Evolutionary conservation across 1,140 invertebrate species (phyloP).

Genomic region (Drosophila santomea): DNA sequence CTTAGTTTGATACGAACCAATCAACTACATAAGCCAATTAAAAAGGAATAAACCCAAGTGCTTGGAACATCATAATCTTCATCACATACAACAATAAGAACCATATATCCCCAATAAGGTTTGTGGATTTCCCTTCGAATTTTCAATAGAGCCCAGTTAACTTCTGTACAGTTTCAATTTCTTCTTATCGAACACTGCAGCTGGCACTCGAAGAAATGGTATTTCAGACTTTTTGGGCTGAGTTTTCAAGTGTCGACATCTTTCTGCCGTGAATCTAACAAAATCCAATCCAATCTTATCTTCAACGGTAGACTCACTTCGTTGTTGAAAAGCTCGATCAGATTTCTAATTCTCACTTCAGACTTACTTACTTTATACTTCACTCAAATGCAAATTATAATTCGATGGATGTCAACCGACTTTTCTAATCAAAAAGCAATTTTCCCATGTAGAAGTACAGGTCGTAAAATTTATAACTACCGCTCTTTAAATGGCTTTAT

Average conservation of each 20-base stretch:
- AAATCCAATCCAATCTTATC: too few relatives aligned
- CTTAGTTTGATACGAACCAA: conserved; percentile 27
- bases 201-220: too few relatives aligned
- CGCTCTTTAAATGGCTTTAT: conserved; percentile 6
- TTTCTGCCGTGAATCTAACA: too few relatives aligned
- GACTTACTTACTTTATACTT: not conserved
- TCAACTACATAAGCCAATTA: conserved; percentile 14
- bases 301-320: conserved; percentile 20
- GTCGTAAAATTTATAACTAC: conserved; percentile 16
- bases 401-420: conserved; percentile 15
- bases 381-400: not conserved
- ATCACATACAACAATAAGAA: not conserved
- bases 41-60: conserved; percentile 16
- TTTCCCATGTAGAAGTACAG: conserved; percentile 5
- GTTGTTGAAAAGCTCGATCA: not conserved
- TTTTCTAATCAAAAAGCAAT: conserved; percentile 29
- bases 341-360: conserved; percentile 4
- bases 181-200: too few relatives aligned
- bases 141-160: too few relatives aligned
- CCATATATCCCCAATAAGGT: not conserved
- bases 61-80: not conserved
- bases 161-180: too few relatives aligned
- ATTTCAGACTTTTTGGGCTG: too few relatives aligned
- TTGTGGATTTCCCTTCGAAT: too few relatives aligned
- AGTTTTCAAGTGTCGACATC: conserved; percentile 17